Conservation (phyloP, 2,113 vertebrate species). For the Cichladusa arquata region DNA sequence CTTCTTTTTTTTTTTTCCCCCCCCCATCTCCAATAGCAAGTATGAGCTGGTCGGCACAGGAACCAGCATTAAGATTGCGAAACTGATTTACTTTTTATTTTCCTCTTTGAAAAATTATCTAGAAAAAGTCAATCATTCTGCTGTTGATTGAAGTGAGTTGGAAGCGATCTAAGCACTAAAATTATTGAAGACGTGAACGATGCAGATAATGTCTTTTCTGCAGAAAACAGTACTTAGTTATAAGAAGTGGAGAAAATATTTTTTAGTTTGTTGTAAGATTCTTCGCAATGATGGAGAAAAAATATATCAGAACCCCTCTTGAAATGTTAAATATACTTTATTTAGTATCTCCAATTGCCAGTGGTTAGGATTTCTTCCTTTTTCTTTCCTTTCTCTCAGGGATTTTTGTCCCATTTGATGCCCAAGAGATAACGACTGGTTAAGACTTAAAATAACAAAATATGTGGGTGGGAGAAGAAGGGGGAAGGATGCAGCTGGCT, state of each 20-base stretch:
- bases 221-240: neutral
- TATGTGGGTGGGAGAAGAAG: neutral
- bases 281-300: neutral
- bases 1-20: neutral
- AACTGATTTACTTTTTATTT: neutral
- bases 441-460: neutral
- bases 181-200: neutral
- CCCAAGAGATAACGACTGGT: rapidly evolving
- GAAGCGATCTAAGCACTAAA: neutral
- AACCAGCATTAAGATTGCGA: neutral
- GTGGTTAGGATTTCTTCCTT: neutral
- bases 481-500: too few relatives aligned
- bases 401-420: neutral
- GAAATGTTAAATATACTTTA: neutral
- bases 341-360: rapidly evolving
- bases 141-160: neutral
- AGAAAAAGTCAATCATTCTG: neutral
- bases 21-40: neutral
- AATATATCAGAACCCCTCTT: neutral
- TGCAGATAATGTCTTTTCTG: neutral
- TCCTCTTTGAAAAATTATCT: neutral
- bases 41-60: neutral
- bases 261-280: neutral
- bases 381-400: neutral
- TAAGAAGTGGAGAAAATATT: neutral